These are phyloP conservation scores for Hippocampus barbouri DNA, from an alignment of 2,113 vertebrate genomes.

Conservation along the genomic window DNA sequence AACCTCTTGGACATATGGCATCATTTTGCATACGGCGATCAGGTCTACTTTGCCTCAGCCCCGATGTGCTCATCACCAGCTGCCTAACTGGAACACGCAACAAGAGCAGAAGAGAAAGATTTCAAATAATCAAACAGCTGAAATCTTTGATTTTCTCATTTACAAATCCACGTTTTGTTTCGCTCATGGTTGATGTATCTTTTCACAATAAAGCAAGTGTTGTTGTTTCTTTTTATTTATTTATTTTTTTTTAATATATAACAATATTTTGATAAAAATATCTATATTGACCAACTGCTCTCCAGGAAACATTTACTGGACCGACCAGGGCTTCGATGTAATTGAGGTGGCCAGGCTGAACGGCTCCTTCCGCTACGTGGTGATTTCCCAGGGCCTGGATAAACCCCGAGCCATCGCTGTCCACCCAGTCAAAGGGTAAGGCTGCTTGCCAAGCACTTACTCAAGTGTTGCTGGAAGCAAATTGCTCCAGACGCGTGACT, in stretches of 20 bases:
- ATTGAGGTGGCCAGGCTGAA: conserved; percentile 95
- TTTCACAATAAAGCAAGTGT: background rate
- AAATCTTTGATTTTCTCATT: no score
- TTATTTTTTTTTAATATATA: no score
- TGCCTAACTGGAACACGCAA: background rate
- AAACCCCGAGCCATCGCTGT: conserved; percentile 95
- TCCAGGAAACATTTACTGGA: conserved; percentile 98
- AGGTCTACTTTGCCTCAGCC: background rate
- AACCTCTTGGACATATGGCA: background rate
- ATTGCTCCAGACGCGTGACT: background rate
- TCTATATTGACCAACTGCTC: background rate
- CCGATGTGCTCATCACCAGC: background rate
- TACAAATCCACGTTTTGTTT: background rate
- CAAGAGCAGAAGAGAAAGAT: no score
- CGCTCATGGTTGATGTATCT: background rate
- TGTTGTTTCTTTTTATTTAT: background rate
- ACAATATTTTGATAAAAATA: background rate
- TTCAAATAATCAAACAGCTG: background rate
- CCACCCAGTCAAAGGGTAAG: conserved; percentile 90
- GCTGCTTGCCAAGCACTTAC: conserved; percentile 23
- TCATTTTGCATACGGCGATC: background rate
- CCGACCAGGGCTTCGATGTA: conserved; percentile 95
- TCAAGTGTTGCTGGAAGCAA: background rate
- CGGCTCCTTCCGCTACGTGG: conserved; percentile 95
- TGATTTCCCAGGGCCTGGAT: conserved; percentile 94